phyloP scores from a whole-genome alignment of 2,797 vertebrate genomes.

The Morus bassanus region DNA sequence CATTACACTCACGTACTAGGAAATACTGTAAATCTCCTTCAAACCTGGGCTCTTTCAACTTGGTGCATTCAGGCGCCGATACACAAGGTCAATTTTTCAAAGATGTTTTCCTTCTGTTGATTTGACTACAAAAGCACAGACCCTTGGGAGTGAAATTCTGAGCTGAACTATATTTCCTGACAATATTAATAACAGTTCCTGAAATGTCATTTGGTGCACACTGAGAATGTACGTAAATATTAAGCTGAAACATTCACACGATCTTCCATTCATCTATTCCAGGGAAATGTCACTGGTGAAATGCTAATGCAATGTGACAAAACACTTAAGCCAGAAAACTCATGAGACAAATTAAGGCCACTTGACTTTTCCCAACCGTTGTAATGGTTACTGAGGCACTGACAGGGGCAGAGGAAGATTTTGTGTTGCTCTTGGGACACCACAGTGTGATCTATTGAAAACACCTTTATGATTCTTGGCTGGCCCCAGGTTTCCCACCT shows the following conservation, averaged over 20 bases:
- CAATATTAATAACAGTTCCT: not conserved
- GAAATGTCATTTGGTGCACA: constrained; percentile 9
- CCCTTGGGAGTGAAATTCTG: not conserved
- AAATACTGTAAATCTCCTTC: not conserved
- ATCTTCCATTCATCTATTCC: not conserved
- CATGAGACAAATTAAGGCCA: constrained; percentile 38
- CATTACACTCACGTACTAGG: not conserved
- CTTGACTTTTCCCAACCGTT: not conserved
- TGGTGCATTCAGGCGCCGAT: not conserved
- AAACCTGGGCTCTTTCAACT: not conserved
- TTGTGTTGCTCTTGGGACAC: not conserved
- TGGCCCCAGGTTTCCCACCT: not conserved
- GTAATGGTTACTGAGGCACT: not conserved
- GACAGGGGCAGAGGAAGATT: not conserved
- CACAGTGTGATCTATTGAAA: not conserved
- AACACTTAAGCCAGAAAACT: constrained; percentile 31
- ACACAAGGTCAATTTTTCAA: not conserved
- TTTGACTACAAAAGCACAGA: not conserved
- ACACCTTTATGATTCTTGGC: not conserved
- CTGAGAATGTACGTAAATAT: not conserved
- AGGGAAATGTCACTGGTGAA: constrained; percentile 16
- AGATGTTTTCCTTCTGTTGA: not conserved
- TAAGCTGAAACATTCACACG: not conserved
- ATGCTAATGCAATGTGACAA: constrained; percentile 47
- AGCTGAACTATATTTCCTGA: not conserved